Base-by-base conservation (phyloP, 2,797 vertebrate species). In the Calcarius lapponicus region DNA sequence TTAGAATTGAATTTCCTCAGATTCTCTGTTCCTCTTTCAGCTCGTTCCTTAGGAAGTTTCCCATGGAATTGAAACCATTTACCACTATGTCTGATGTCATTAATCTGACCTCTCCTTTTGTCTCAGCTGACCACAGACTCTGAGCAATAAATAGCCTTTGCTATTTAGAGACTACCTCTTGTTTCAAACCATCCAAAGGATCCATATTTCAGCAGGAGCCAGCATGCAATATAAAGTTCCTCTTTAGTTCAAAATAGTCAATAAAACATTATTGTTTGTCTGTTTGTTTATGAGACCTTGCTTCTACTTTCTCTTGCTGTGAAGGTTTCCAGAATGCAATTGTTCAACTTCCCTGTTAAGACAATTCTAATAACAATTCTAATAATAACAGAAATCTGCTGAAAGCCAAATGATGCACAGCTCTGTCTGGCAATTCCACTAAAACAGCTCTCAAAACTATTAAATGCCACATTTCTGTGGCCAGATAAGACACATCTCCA, bases 41-140 rank as follows among this genome's bases (percentile, higher is more conserved):
- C 51, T 88, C 76, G 87, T 92, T 96, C 93, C n/a, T 48, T 78
- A 64, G 84, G 87, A 96, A 67, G 11, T 50, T 91, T 97, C 92
- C 80, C 65, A 25, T 43, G 56, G 91, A 79, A 87, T 58, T 92
- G 86, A 93, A 95, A 92, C 69, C 70, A 91, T 93, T 90, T 93
- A 66, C 78, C 69, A 69, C 94, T 96, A 88, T 96, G 38, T 87
- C 70, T 80, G 74, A 90, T 12, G 18, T n/a, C 90, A 91, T 95
- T 88, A 60, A 71, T 93, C 51, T 75, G 84, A 97, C 90, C 94
- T 96, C 92, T 97, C 50, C 94, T 97, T 97, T 97, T 95, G 95
- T 96, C 62, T 97, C 87, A 82, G 72, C 88, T 97, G 97, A 96
- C 94, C 92, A 97, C 73, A 86, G 94, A 84, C 75, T 62, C 62